Conservation (phyloP, 2,888 invertebrate species). For the Ochlodes sylvanus region DNA sequence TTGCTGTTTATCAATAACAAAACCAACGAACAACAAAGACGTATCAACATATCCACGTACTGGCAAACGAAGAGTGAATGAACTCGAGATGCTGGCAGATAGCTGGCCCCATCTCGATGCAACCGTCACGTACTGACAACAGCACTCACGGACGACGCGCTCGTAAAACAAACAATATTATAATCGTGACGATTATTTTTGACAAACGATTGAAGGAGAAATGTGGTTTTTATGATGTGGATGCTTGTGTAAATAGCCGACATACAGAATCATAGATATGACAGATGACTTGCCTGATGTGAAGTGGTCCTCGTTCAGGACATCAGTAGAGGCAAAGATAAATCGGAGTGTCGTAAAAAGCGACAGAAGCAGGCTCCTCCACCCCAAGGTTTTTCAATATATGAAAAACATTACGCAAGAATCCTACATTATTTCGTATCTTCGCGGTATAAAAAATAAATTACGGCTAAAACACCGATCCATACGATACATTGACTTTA, state of each 20-base stretch:
- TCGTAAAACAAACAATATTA: slow-evolving; percentile 23
- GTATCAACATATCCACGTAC: background rate
- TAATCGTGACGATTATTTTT: slow-evolving; percentile 19
- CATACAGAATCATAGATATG: too few relatives aligned
- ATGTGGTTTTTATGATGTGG: slow-evolving; percentile 1
- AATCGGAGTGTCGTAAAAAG: too few relatives aligned
- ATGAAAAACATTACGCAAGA: too few relatives aligned
- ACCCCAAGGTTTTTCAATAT: too few relatives aligned
- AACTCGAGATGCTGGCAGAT: slow-evolving; percentile 33
- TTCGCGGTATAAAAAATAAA: too few relatives aligned
- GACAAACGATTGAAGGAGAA: slow-evolving; percentile 16
- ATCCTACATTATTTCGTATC: too few relatives aligned
- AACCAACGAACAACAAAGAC: slow-evolving; percentile 15
- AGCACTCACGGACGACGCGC: slow-evolving; percentile 20
- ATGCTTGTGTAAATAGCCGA: too few relatives aligned
- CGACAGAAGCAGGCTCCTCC: too few relatives aligned
- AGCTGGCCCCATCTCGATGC: slow-evolving; percentile 33
- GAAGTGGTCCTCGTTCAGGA: too few relatives aligned
- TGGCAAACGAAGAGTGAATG: slow-evolving; percentile 25
- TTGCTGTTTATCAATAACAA: background rate
- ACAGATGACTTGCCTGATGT: too few relatives aligned
- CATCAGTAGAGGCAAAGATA: too few relatives aligned
- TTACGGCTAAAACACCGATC: background rate
- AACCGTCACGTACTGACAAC: slow-evolving; percentile 36
- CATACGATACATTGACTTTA: background rate